Percentiles rank a stretch among this genome's conserved stretches.
Evolutionary conservation across 2,797 vertebrate species (phyloP).

Genomic region (Capromys pilorides): DNA sequence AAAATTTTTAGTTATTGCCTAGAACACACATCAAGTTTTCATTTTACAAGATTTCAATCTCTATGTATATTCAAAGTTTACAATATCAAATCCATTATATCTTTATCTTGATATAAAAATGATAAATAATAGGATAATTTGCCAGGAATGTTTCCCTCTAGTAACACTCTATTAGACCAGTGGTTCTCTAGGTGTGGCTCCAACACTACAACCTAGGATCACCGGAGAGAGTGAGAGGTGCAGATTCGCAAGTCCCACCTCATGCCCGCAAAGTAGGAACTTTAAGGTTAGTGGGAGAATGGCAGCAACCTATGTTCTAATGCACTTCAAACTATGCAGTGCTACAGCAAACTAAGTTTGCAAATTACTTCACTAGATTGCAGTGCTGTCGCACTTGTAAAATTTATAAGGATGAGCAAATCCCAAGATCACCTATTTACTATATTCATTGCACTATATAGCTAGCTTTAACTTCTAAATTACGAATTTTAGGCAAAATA

Average conservation of each 20-base stretch:
- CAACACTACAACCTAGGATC: not conserved
- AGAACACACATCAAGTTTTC: not conserved
- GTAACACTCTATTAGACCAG: not conserved
- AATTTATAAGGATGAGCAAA: not conserved
- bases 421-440: not conserved
- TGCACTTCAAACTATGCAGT: not conserved
- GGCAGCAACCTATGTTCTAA: not conserved
- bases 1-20: not conserved
- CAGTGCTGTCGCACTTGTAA: not conserved
- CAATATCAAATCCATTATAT: not conserved
- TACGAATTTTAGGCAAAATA: not conserved
- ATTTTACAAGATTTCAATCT: conserved; percentile 17
- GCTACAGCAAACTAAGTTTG: not conserved
- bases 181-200: not conserved
- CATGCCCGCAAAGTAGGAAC: not conserved
- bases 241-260: not conserved
- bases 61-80: not conserved
- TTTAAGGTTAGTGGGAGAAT: rapidly evolving
- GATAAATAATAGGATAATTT: not conserved
- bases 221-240: not conserved
- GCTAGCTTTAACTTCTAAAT: not conserved
- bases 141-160: not conserved
- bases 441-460: not conserved
- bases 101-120: not conserved
- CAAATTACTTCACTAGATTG: not conserved